Evolutionary conservation across 2,888 invertebrate genomes (phyloP).

Genomic region (Cyaniris semiargus): DNA sequence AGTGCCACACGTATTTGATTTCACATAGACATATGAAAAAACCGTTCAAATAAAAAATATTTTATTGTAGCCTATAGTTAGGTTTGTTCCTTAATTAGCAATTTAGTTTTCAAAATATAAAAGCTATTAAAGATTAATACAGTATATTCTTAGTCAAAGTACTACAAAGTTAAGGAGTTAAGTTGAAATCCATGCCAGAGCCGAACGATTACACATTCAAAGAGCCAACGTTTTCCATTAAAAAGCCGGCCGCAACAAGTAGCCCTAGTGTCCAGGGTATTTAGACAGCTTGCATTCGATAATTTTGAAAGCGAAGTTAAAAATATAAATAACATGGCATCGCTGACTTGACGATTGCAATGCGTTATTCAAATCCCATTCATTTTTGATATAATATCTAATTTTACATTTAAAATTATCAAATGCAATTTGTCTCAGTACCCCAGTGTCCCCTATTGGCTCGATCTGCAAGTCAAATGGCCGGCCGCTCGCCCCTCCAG

Average conservation of each 20-base stretch:
- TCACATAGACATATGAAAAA: no score
- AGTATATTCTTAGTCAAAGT: not conserved
- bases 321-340: not conserved
- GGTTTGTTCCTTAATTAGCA: no score
- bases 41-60: no score
- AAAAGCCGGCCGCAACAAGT: constrained; percentile 24
- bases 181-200: constrained; percentile 10
- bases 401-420: no score
- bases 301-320: not conserved
- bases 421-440: not conserved
- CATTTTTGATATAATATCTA: not conserved
- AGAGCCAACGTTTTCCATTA: constrained; percentile 12
- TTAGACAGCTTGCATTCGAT: not conserved
- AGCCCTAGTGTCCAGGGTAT: not conserved
- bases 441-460: constrained; percentile 4
- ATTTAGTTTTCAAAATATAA: no score
- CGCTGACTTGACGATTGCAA: not conserved
- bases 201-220: constrained; percentile 15
- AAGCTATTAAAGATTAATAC: no score
- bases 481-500: constrained; percentile 6
- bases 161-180: not conserved
- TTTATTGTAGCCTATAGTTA: no score
- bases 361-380: not conserved
- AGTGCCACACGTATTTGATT: no score
- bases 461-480: constrained; percentile 24